Evolutionary conservation across 2,797 vertebrate species (phyloP).

Genomic region (Tachyglossus aculeatus): DNA sequence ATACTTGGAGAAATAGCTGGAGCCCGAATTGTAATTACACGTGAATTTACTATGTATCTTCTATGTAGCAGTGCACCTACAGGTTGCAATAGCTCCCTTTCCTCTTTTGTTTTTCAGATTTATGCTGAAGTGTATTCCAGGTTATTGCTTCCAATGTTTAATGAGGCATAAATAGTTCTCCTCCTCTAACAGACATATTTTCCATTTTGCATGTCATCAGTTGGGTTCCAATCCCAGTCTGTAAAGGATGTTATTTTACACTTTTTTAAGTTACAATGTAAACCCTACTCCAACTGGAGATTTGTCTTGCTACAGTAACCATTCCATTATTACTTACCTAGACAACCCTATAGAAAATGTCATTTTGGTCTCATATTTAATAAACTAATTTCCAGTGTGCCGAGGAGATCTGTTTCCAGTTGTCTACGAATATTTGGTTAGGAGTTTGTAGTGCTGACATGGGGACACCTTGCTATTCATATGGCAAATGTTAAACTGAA

Average conservation of each 20-base stretch:
- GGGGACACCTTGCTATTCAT: not conserved
- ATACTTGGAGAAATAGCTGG: conserved; percentile 18
- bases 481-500: conserved; percentile 5
- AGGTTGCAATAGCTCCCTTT: conserved; percentile 7
- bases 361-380: conserved; percentile 33
- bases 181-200: not conserved
- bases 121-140: conserved; percentile 30
- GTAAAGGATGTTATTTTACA: conserved; percentile 30
- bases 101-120: conserved; percentile 49
- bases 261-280: conserved; percentile 18
- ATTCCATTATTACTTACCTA: conserved; percentile 35
- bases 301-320: conserved; percentile 33
- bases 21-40: conserved; percentile 13
- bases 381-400: conserved; percentile 29
- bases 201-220: conserved; percentile 1
- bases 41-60: conserved; percentile 31
- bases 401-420: not conserved
- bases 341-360: not conserved
- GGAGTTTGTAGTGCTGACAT: conserved; percentile 7
- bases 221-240: too few species aligned
- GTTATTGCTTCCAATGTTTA: conserved; percentile 29
- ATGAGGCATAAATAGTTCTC: not conserved
- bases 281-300: conserved; percentile 2
- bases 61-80: conserved; percentile 6
- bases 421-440: conserved; percentile 11